Evolutionary conservation across 2,113 vertebrate species (phyloP).

Genomic region (Paratilapia polleni): DNA sequence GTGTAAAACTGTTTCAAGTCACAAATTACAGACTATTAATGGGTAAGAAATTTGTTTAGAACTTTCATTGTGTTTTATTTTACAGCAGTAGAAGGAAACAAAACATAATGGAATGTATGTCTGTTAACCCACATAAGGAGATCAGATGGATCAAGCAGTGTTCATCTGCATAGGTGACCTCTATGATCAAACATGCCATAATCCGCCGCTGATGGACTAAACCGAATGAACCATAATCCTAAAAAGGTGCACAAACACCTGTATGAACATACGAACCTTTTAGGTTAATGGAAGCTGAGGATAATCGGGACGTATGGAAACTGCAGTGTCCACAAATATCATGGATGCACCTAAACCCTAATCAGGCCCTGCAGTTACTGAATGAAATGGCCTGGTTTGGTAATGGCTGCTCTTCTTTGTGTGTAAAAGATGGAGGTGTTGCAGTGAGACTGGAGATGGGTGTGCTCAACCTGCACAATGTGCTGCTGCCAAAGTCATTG

Average conservation of each 20-base stretch:
- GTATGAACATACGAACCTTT: neutral
- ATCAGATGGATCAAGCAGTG: neutral
- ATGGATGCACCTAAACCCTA: neutral
- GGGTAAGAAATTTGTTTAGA: neutral
- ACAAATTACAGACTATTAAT: constrained; percentile 1
- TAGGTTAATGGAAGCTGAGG: neutral
- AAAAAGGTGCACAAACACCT: constrained; percentile 5
- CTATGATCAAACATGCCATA: neutral
- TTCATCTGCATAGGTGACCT: neutral
- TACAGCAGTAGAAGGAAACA: neutral
- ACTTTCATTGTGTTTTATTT: neutral
- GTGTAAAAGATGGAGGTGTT: neutral
- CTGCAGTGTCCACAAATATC: neutral
- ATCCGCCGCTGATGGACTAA: constrained; percentile 7
- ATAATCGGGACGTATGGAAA: constrained; percentile 25
- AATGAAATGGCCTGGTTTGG: neutral
- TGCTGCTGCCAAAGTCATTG: neutral
- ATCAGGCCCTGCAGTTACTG: neutral
- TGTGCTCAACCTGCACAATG: neutral
- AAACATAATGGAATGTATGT: neutral
- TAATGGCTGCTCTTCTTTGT: neutral
- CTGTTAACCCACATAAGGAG: neutral
- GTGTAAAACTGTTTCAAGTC: neutral
- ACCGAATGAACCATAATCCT: neutral
- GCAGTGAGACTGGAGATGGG: neutral